Conservation (phyloP, 2,113 vertebrate genomes). For the Dromiciops gliroides region DNA sequence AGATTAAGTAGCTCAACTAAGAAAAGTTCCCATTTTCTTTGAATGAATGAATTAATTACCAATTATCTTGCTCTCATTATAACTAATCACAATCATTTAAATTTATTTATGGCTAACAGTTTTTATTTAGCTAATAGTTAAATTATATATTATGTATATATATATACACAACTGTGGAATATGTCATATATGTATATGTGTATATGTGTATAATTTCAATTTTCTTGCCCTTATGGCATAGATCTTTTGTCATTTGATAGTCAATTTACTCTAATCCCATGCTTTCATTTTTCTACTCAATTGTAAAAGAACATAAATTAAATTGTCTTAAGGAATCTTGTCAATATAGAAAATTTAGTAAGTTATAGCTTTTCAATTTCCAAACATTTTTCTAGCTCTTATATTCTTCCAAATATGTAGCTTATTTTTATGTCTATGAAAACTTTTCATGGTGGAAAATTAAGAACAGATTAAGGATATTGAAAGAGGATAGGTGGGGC, state of each 20-base stretch:
- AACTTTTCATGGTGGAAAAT: conserved; percentile 45
- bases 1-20: background rate
- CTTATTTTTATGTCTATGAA: conserved; percentile 41
- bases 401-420: conserved; percentile 11
- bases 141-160: background rate
- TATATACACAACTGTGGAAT: background rate
- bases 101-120: background rate
- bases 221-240: background rate
- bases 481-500: background rate
- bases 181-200: background rate
- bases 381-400: conserved; percentile 8
- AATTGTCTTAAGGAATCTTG: conserved; percentile 36
- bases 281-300: background rate
- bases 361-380: conserved; percentile 15
- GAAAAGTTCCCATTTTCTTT: background rate
- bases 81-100: background rate
- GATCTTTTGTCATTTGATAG: conserved; percentile 15
- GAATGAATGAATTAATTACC: background rate
- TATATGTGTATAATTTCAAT: background rate
- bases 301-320: conserved; percentile 18
- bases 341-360: conserved; percentile 14
- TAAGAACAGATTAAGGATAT: background rate
- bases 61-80: background rate
- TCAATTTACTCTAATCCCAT: background rate
- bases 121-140: background rate